These are phyloP conservation scores for Larimichthys polyactis DNA, from an alignment of 2,113 vertebrate species.

Conservation along the genomic window DNA sequence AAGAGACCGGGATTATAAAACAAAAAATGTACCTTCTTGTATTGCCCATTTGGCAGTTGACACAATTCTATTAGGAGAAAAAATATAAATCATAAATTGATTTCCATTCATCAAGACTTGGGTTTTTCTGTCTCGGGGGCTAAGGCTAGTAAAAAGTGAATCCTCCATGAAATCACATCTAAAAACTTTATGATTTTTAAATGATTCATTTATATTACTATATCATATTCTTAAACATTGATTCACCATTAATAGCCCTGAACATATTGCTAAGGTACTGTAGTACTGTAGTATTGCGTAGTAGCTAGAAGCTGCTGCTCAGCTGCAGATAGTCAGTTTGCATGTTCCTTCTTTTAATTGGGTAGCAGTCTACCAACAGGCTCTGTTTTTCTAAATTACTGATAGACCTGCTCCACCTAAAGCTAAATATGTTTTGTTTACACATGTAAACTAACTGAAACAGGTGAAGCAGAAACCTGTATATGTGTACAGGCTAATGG, in stretches of 20 bases:
- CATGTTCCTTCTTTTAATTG: not conserved
- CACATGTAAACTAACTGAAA: not conserved
- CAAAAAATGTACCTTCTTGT: constrained; percentile 51
- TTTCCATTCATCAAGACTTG: not conserved
- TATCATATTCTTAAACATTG: not conserved
- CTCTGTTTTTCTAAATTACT: not conserved
- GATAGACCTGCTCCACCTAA: not conserved
- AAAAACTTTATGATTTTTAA: not conserved
- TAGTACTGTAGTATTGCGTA: not conserved
- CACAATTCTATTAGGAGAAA: constrained; percentile 64
- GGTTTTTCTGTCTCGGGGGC: not conserved
- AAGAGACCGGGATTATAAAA: not conserved
- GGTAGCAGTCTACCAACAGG: not conserved
- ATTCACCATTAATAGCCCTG: not conserved
- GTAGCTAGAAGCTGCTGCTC: no score
- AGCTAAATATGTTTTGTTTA: not conserved
- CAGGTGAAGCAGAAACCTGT: not conserved
- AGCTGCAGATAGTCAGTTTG: not conserved
- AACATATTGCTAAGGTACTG: not conserved
- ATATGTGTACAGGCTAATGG: not conserved
- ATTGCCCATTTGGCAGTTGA: constrained; percentile 49
- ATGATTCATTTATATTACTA: not conserved
- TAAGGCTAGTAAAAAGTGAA: not conserved
- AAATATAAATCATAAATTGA: not conserved
- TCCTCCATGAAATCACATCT: not conserved